Evolutionary conservation across 2,113 vertebrate species (phyloP).

Genomic region (Chaetorhynchus papuensis): DNA sequence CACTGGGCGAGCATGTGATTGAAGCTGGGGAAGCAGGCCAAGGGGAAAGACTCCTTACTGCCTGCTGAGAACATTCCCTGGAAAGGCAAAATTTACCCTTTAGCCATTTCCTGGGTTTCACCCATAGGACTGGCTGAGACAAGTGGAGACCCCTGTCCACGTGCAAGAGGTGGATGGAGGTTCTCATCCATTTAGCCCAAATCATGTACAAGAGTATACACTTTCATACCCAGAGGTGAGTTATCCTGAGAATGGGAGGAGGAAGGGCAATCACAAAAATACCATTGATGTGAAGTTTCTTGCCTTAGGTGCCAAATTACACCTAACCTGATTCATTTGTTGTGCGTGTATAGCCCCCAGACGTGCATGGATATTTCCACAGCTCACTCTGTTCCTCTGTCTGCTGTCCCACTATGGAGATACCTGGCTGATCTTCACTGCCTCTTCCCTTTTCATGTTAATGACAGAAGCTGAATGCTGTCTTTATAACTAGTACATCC

Average conservation of each 20-base stretch:
- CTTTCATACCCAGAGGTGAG: neutral
- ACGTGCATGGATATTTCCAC: fast-evolving
- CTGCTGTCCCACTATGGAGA: neutral
- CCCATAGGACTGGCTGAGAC: neutral
- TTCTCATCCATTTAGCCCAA: neutral
- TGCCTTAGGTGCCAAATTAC: neutral
- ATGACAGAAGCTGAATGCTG: neutral
- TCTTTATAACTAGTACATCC: neutral
- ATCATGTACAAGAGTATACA: neutral
- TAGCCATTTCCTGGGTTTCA: neutral
- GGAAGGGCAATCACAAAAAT: neutral
- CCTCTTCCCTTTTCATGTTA: neutral
- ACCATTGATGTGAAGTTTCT: neutral
- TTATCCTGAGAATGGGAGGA: neutral
- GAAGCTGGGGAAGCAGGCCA: neutral
- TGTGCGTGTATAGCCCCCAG: neutral
- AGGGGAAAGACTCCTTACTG: neutral
- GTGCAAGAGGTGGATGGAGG: neutral
- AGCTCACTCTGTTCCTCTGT: neutral
- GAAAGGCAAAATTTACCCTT: neutral
- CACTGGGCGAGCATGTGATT: neutral
- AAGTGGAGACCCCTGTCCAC: neutral
- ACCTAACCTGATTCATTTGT: neutral
- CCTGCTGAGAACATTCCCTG: neutral
- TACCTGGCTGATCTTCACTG: neutral